Evolutionary conservation across 2,888 invertebrate genomes (phyloP).

Genomic region (Himalopsyche tibetana): DNA sequence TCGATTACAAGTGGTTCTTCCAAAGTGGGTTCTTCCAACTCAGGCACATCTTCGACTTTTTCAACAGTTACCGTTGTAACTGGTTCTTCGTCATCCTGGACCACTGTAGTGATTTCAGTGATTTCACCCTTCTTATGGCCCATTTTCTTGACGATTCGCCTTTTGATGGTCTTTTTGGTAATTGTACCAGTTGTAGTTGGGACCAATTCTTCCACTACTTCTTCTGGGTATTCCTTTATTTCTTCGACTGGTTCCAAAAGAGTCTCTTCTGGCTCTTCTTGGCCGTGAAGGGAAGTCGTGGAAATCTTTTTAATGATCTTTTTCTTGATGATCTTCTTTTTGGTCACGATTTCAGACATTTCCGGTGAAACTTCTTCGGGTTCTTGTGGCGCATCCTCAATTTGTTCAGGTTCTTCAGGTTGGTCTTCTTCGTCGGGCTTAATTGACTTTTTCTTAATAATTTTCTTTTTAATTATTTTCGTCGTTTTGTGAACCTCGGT

Average conservation of each 20-base stretch:
- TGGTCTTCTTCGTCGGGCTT: too few relatives aligned
- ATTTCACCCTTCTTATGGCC: slow-evolving; percentile 72
- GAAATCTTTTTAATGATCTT: slow-evolving; percentile 65
- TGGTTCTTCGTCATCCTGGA: slow-evolving; percentile 71
- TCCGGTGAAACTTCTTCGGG: too few relatives aligned
- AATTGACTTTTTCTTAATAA: too few relatives aligned
- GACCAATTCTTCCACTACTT: slow-evolving; percentile 66
- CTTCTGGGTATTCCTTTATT: slow-evolving; percentile 67
- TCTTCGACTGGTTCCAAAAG: slow-evolving; percentile 70
- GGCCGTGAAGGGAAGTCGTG: slow-evolving; percentile 64
- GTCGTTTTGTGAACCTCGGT: too few relatives aligned
- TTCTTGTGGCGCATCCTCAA: too few relatives aligned
- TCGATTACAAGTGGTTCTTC: slow-evolving; percentile 69
- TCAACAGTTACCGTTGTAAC: slow-evolving; percentile 69
- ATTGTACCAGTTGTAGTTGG: too few relatives aligned
- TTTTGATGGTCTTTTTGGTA: slow-evolving; percentile 70
- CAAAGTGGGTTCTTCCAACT: slow-evolving; percentile 65
- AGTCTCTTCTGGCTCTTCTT: slow-evolving; percentile 57
- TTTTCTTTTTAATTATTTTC: too few relatives aligned
- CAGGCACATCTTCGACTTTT: slow-evolving; percentile 64
- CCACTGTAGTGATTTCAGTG: slow-evolving; percentile 73
- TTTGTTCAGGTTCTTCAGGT: too few relatives aligned
- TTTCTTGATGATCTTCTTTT: too few relatives aligned
- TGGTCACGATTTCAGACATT: too few relatives aligned
- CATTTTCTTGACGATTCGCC: slow-evolving; percentile 73